A percentile compares a stretch with the other conserved stretches of the same genome.
Conservation (phyloP, 1,140 invertebrate species). For the Acromyrmex echinatior region DNA sequence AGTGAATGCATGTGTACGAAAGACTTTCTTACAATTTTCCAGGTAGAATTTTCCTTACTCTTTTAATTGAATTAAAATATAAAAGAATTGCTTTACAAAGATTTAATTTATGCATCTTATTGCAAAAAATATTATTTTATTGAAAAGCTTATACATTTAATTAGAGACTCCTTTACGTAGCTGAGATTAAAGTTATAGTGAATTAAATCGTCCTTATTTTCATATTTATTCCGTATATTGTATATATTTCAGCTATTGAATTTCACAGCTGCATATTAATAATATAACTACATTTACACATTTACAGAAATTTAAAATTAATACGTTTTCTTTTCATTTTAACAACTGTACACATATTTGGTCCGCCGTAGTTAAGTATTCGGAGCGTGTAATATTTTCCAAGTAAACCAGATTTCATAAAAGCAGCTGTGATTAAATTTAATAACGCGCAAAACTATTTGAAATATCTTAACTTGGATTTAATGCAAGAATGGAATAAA, state of each 20-base stretch:
- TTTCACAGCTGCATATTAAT: background rate
- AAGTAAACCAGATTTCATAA: constrained; percentile 35
- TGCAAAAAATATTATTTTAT: background rate
- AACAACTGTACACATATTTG: background rate
- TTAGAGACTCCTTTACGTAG: background rate
- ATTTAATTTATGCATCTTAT: background rate
- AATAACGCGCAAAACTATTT: constrained; percentile 15
- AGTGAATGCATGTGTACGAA: background rate
- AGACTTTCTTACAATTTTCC: constrained; percentile 27
- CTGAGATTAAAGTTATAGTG: background rate
- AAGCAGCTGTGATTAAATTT: constrained; percentile 24
- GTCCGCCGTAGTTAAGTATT: constrained; percentile 2
- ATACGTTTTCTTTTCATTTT: constrained; percentile 16
- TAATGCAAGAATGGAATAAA: background rate
- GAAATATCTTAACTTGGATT: constrained; percentile 4
- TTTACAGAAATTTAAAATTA: constrained; percentile 7
- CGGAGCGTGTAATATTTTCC: constrained; percentile 24
- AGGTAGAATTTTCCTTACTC: background rate
- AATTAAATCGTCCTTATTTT: constrained; percentile 1
- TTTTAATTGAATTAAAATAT: background rate
- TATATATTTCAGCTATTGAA: background rate
- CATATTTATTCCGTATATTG: background rate
- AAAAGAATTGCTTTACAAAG: background rate
- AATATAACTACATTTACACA: background rate
- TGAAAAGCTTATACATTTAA: background rate